phyloP scores from a whole-genome alignment of 1,140 invertebrate genomes.

The Calliphora vicina region DNA sequence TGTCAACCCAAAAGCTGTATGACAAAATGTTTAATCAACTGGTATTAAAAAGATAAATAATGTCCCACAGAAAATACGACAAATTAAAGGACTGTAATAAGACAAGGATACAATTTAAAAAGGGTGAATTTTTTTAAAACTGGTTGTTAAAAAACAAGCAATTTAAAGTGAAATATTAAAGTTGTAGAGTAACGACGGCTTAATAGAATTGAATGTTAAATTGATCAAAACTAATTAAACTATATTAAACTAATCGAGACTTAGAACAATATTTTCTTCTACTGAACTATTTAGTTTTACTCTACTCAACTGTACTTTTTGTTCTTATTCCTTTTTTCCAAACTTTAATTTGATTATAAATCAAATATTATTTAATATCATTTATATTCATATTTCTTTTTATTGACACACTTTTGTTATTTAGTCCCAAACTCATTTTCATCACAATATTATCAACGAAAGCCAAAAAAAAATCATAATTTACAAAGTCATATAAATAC shows the following conservation, averaged over 20 bases:
- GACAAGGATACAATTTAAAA: neutral
- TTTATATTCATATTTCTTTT: neutral
- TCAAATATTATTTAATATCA: neutral
- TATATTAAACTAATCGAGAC: too few relatives aligned
- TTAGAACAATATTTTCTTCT: too few relatives aligned
- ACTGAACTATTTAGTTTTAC: too few relatives aligned
- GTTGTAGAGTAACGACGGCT: too few relatives aligned
- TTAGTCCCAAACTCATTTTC: neutral
- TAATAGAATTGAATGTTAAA: too few relatives aligned
- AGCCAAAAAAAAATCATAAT: neutral
- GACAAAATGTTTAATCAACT: neutral
- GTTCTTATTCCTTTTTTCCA: neutral
- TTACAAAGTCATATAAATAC: neutral
- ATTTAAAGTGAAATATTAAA: too few relatives aligned
- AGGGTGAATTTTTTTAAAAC: neutral
- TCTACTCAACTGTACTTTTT: too few relatives aligned
- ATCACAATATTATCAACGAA: neutral
- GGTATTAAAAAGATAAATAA: neutral
- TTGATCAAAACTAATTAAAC: too few relatives aligned
- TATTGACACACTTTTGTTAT: conserved; percentile 20
- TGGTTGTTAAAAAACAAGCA: too few relatives aligned
- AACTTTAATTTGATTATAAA: neutral
- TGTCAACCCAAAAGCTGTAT: neutral
- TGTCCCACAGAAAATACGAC: neutral
- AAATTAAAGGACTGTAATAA: neutral